phyloP scores from a whole-genome alignment of 2,113 vertebrate genomes.

The Gasterosteus nipponicus region DNA sequence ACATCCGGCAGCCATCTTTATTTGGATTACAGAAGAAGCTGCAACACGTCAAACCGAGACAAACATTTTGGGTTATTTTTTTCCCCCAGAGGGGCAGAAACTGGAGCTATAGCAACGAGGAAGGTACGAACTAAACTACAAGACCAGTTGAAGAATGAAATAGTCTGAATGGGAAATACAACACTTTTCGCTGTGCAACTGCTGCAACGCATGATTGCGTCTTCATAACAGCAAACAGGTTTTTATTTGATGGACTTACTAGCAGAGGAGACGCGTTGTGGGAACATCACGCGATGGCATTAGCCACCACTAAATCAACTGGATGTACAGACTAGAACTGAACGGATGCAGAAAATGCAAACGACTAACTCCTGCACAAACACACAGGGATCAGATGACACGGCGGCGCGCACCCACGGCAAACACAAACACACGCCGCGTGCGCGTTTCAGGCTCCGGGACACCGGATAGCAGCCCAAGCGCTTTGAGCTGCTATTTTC shows the following conservation, averaged over 20 bases:
- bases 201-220: neutral
- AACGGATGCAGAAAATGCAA: conserved; percentile 27
- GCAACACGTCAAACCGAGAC: neutral
- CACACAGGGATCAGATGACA: conserved; percentile 39
- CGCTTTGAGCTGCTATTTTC: neutral
- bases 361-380: conserved; percentile 33
- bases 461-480: neutral
- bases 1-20: neutral
- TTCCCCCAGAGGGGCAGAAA: neutral
- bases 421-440: conserved; percentile 6
- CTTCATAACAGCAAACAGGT: too few relatives aligned
- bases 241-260: neutral
- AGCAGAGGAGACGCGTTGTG: neutral
- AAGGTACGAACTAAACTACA: neutral
- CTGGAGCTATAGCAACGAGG: neutral
- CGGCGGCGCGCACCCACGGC: neutral
- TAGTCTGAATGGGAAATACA: neutral
- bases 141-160: neutral
- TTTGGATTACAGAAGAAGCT: neutral
- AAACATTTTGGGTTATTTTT: neutral
- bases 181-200: neutral
- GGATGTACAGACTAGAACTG: neutral
- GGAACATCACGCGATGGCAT: neutral
- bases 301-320: neutral
- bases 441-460: conserved; percentile 5